Percentiles rank a stretch among this genome's conserved stretches.
Evolutionary conservation across 92 coral and sea anemone genomes (phyloP).

Genomic region (Porites cylindrica): DNA sequence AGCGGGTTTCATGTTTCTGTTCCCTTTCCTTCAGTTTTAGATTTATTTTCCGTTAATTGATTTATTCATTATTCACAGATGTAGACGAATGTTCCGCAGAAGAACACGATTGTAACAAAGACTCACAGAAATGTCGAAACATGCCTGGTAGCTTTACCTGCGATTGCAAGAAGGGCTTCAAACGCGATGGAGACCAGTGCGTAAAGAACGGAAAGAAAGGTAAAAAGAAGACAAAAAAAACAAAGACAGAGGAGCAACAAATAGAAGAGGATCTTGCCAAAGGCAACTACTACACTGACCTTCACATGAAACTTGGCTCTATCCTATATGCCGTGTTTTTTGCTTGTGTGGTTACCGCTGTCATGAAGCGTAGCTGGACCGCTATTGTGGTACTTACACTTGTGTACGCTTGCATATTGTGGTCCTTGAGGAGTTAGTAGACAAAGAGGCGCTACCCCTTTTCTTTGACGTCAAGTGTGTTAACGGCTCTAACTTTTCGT

Average conservation of each 20-base stretch:
- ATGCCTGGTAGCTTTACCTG: slow-evolving; percentile 85
- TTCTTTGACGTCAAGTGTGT: no score
- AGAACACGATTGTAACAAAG: slow-evolving; percentile 67
- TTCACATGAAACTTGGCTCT: slow-evolving; percentile 85
- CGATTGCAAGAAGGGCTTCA: slow-evolving; percentile 84
- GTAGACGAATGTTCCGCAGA: slow-evolving; percentile 85
- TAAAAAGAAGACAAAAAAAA: slow-evolving; percentile 62
- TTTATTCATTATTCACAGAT: slow-evolving; percentile 44
- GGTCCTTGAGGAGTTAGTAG: slow-evolving; percentile 54
- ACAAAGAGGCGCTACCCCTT: not conserved
- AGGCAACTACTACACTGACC: slow-evolving; percentile 74
- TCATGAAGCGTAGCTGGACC: slow-evolving; percentile 69
- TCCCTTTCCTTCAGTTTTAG: not conserved
- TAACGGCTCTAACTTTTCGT: not conserved
- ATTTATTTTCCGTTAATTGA: no score
- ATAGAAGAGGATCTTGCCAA: slow-evolving; percentile 77
- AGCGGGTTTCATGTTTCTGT: not conserved
- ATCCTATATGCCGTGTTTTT: slow-evolving; percentile 90
- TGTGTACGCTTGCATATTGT: slow-evolving; percentile 71
- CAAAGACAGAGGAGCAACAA: slow-evolving; percentile 73
- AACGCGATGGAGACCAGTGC: slow-evolving; percentile 82
- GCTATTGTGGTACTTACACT: slow-evolving; percentile 65
- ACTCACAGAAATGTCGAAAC: slow-evolving; percentile 82
- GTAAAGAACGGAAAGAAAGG: slow-evolving; percentile 79
- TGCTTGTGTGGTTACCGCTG: slow-evolving; percentile 77